These are phyloP conservation scores for Eupithecia subumbrata DNA, from an alignment of 2,888 invertebrate genomes.

Conservation along the genomic window DNA sequence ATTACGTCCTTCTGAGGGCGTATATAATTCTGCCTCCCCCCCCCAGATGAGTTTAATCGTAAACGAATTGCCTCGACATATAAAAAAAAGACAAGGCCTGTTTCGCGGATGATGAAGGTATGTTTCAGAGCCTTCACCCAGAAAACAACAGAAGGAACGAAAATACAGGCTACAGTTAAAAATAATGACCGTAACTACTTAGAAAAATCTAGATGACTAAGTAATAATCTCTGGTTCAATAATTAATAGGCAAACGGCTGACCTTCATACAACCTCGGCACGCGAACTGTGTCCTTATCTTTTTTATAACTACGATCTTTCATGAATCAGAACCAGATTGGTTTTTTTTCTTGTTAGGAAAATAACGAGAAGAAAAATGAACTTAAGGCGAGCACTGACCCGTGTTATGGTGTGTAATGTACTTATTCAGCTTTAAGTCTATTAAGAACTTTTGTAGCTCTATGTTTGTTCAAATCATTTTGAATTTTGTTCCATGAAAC, in stretches of 20 bases:
- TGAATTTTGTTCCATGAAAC: too few species aligned
- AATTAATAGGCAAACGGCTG: not conserved
- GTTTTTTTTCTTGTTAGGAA: not conserved
- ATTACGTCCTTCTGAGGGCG: too few species aligned
- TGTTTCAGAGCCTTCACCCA: not conserved
- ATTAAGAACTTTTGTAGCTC: too few species aligned
- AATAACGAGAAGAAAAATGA: not conserved
- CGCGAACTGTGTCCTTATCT: conserved; percentile 24
- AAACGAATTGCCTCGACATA: too few species aligned
- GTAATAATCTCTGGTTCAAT: not conserved
- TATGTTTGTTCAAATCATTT: too few species aligned
- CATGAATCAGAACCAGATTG: not conserved
- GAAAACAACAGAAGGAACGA: not conserved
- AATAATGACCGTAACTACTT: conserved; percentile 2
- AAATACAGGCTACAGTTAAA: not conserved
- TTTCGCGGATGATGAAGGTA: too few species aligned
- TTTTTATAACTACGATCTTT: conserved; percentile 6
- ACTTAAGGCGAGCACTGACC: not conserved
- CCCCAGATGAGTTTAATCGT: too few species aligned
- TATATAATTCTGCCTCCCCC: too few species aligned
- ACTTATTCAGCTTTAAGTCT: too few species aligned
- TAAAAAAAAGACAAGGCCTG: too few species aligned
- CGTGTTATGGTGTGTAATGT: too few species aligned
- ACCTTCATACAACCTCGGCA: conserved; percentile 22
- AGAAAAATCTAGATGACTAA: conserved; percentile 13